Evolutionary conservation across 2,888 invertebrate genomes (phyloP).

Genomic region (Oxytorus armatus): DNA sequence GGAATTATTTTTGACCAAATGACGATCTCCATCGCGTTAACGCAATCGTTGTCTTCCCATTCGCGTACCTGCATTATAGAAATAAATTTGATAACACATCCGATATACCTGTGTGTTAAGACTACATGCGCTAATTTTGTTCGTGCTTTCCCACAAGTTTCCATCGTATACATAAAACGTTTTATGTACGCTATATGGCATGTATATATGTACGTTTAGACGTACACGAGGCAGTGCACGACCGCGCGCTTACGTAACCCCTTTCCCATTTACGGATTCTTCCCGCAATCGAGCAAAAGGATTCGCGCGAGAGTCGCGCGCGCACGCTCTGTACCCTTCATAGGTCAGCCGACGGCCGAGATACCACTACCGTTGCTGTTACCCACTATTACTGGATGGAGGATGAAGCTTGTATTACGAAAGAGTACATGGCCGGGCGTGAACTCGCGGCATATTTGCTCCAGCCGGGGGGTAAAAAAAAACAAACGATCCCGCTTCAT

Average conservation of each 20-base stretch:
- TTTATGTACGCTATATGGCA: slow-evolving; percentile 21
- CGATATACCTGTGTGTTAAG: too few relatives aligned
- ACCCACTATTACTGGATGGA: slow-evolving; percentile 41
- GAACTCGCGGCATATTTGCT: slow-evolving; percentile 49
- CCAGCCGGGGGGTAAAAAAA: slow-evolving; percentile 12
- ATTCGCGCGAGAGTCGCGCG: slow-evolving; percentile 47
- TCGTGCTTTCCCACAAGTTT: slow-evolving; percentile 17
- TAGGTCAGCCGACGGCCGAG: slow-evolving; percentile 64
- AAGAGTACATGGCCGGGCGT: slow-evolving; percentile 55
- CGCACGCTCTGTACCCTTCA: slow-evolving; percentile 59
- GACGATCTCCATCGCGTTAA: too few relatives aligned
- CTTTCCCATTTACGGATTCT: slow-evolving; percentile 72
- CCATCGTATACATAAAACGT: slow-evolving; percentile 13
- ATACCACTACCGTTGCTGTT: slow-evolving; percentile 40
- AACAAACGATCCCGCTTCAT: slow-evolving; percentile 48
- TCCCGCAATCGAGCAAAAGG: slow-evolving; percentile 50
- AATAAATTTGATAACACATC: too few relatives aligned
- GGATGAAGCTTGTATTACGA: slow-evolving; percentile 24
- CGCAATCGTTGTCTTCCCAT: too few relatives aligned
- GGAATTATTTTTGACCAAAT: too few relatives aligned
- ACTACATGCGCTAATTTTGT: slow-evolving; percentile 17
- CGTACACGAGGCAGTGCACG: slow-evolving; percentile 42
- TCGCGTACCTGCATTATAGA: too few relatives aligned
- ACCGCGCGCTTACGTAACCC: slow-evolving; percentile 71
- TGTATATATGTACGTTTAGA: not conserved